Conservation (phyloP, 2,113 vertebrate species). For the Sisor rabdophorus region DNA sequence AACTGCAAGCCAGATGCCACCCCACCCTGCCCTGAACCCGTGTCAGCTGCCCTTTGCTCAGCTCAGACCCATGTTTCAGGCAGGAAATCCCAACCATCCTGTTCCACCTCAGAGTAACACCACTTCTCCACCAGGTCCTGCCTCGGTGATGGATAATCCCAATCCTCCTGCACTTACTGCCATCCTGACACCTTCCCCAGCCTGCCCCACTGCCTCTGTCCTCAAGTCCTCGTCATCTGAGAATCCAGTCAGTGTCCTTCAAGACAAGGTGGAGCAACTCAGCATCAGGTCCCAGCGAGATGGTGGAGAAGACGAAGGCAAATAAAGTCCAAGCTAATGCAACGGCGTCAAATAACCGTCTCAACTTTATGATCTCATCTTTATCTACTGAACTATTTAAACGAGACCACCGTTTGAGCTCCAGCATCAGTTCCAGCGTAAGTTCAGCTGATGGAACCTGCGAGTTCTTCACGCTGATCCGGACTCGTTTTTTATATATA, state of each 20-base stretch:
- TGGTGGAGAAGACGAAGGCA: constrained; percentile 48
- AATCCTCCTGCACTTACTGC: constrained; percentile 29
- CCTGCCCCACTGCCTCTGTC: background rate
- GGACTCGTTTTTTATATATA: no score
- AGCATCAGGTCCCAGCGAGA: constrained; percentile 68
- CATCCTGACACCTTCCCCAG: constrained; percentile 41
- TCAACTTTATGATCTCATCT: background rate
- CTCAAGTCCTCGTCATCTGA: background rate
- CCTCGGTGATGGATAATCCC: constrained; percentile 41
- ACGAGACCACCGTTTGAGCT: background rate
- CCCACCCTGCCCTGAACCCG: background rate
- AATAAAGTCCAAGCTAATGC: constrained; percentile 37
- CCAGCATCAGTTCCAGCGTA: background rate
- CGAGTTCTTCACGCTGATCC: constrained; percentile 28
- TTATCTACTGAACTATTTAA: no score
- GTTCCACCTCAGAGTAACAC: constrained; percentile 18
- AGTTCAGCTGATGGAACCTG: constrained; percentile 55
- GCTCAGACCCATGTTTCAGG: constrained; percentile 30
- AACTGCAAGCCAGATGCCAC: background rate
- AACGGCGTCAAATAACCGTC: background rate
- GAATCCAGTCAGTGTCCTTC: background rate
- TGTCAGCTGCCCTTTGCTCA: constrained; percentile 22
- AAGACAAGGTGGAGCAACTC: constrained; percentile 58
- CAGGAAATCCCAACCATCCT: constrained; percentile 16
- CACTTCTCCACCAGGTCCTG: background rate